Evolutionary conservation across 2,113 vertebrate genomes (phyloP).

Genomic region (Benitochromis conjunctus): DNA sequence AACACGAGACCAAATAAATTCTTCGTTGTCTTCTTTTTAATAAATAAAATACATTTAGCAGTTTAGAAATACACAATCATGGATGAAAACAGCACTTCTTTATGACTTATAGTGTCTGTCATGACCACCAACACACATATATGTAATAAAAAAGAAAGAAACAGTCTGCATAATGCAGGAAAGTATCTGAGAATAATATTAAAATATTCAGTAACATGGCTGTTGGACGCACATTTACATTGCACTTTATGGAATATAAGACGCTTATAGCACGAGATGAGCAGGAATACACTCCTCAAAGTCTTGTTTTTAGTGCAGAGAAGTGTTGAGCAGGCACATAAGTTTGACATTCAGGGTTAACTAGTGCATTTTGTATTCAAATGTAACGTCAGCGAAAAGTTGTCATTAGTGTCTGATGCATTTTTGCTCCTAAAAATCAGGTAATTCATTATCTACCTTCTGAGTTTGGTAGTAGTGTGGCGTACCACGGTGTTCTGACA

Average conservation of each 20-base stretch:
- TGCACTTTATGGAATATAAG: constrained; percentile 1
- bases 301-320: constrained; percentile 1
- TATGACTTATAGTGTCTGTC: neutral
- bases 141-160: neutral
- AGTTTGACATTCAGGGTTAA: constrained; percentile 32
- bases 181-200: neutral
- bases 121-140: neutral
- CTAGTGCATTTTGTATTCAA: constrained; percentile 5
- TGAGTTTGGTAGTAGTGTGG: neutral
- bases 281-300: neutral
- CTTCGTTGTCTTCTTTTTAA: neutral
- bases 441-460: neutral
- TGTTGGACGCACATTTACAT: neutral
- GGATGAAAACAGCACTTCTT: neutral
- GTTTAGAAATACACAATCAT: constrained; percentile 1
- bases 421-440: neutral
- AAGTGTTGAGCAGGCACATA: neutral
- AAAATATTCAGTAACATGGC: neutral
- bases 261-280: neutral
- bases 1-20: neutral
- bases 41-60: constrained; percentile 20
- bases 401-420: neutral
- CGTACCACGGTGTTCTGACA: neutral
- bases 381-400: neutral
- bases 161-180: neutral